Evolutionary conservation across 1,140 invertebrate species (phyloP).

Genomic region (Artemia franciscana): DNA sequence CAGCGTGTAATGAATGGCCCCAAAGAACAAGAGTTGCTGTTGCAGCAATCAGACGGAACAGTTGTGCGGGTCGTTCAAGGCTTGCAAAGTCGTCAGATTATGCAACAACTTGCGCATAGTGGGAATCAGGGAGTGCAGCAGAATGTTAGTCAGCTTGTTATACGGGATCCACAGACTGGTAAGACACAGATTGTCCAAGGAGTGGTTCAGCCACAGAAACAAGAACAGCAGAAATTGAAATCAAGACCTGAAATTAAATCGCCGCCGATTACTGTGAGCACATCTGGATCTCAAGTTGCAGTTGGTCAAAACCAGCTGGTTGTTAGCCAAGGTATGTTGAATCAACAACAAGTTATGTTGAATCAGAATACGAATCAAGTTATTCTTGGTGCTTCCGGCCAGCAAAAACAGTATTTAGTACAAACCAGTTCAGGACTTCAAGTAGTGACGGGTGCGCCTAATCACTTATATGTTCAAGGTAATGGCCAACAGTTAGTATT

Average conservation of each 20-base stretch:
- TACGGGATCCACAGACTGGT: background rate
- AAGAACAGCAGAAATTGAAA: too few relatives aligned
- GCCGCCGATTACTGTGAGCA: background rate
- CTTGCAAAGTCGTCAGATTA: background rate
- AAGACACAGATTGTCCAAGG: background rate
- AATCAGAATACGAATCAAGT: background rate
- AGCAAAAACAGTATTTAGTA: background rate
- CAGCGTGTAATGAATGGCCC: background rate
- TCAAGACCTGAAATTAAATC: background rate
- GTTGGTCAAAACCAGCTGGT: background rate
- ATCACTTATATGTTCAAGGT: conserved; percentile 8
- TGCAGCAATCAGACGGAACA: background rate
- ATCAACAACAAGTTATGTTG: background rate
- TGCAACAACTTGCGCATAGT: background rate
- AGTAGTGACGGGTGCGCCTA: conserved; percentile 9
- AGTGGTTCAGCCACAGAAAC: background rate
- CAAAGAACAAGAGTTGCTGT: background rate
- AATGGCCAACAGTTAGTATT: conserved; percentile 12
- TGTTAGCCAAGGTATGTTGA: background rate
- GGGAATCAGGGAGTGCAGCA: background rate
- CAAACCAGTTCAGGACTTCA: conserved; percentile 1
- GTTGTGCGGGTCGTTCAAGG: background rate
- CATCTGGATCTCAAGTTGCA: background rate
- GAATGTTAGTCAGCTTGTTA: background rate
- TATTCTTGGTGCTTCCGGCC: background rate